phyloP scores from a whole-genome alignment of 2,797 vertebrate genomes.

The Onychomys torridus region DNA sequence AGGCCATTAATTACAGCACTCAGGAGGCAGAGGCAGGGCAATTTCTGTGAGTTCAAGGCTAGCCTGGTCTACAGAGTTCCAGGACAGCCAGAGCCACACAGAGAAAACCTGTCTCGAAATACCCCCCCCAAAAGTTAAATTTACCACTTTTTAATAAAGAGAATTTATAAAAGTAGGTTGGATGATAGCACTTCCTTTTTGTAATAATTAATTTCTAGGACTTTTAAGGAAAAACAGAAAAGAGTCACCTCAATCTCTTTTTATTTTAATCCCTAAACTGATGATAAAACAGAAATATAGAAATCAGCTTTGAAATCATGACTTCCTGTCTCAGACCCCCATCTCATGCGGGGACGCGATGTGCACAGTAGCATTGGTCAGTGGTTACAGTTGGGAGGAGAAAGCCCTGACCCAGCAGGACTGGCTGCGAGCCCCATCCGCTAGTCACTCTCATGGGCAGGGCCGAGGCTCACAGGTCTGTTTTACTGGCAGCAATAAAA shows the following conservation, averaged over 20 bases:
- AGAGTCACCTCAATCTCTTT: neutral
- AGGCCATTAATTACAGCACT: neutral
- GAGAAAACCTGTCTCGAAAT: neutral
- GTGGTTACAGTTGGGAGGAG: neutral
- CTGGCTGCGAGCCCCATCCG: neutral
- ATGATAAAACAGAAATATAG: neutral
- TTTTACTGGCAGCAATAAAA: conserved; percentile 30
- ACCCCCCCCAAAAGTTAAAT: conserved; percentile 28
- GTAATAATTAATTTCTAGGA: neutral
- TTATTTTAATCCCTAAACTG: neutral
- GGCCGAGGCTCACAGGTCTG: neutral
- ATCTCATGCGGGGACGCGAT: neutral
- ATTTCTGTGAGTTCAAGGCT: neutral
- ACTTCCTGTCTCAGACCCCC: neutral
- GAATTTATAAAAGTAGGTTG: conserved; percentile 39
- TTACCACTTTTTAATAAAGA: neutral
- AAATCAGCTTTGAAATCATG: conserved; percentile 17
- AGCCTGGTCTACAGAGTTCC: neutral
- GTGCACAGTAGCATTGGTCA: neutral
- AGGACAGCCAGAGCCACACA: neutral
- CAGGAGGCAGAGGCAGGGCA: neutral
- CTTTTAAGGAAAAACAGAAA: neutral
- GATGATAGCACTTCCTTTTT: neutral
- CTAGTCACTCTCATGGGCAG: neutral
- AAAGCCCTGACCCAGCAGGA: neutral